Conservation (phyloP, 2,888 invertebrate species). For the Agonopterix subpropinquella region DNA sequence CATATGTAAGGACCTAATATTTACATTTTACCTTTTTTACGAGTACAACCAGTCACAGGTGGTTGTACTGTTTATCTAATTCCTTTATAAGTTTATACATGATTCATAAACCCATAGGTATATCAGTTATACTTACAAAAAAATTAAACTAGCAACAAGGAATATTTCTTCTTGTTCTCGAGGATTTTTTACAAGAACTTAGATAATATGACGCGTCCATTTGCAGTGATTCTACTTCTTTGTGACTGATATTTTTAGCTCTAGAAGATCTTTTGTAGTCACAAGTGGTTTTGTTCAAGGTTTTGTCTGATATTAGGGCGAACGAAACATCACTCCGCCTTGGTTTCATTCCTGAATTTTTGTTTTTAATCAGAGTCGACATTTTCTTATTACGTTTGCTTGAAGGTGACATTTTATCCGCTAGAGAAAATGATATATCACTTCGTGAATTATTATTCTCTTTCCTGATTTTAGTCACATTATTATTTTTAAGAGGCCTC, state of each 20-base stretch:
- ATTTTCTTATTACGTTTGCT: too few relatives aligned
- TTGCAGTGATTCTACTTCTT: background rate
- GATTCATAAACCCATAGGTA: too few relatives aligned
- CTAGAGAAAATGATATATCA: slow-evolving; percentile 6
- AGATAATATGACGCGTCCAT: background rate
- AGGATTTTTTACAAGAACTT: background rate
- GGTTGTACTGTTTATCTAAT: too few relatives aligned
- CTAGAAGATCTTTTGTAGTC: background rate
- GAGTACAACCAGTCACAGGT: too few relatives aligned
- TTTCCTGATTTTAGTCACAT: background rate
- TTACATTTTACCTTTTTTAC: too few relatives aligned
- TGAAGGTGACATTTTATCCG: background rate
- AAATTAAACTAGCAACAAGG: too few relatives aligned
- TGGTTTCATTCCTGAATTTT: too few relatives aligned
- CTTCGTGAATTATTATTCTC: background rate
- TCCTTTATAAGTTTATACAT: too few relatives aligned
- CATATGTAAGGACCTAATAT: too few relatives aligned
- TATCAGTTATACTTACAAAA: too few relatives aligned
- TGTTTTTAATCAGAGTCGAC: too few relatives aligned
- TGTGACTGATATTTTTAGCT: background rate
- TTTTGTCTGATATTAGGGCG: background rate
- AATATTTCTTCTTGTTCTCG: background rate
- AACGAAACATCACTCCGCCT: slow-evolving; percentile 3
- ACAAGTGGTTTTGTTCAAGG: background rate
- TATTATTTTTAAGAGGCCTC: background rate